These are phyloP conservation scores for Ectropis crepuscularia DNA, from an alignment of 2,888 invertebrate species.

Conservation along the genomic window DNA sequence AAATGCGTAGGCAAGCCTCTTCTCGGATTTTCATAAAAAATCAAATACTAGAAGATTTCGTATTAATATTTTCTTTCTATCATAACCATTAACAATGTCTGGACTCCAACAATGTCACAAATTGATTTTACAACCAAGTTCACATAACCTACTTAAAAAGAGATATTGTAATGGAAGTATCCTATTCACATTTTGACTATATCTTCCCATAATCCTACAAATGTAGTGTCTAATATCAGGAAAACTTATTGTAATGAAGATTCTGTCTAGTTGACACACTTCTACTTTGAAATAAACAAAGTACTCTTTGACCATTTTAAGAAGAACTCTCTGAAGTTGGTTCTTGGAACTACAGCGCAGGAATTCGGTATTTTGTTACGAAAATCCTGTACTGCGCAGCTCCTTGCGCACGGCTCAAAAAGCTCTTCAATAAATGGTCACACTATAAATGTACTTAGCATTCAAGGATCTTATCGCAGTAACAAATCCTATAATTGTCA, in stretches of 20 bases:
- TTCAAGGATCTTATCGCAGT: not conserved
- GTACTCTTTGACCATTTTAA: too few relatives aligned
- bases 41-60: too few relatives aligned
- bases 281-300: conserved; percentile 13
- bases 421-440: not conserved
- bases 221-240: not conserved
- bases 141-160: conserved; percentile 17
- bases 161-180: conserved; percentile 12
- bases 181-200: conserved; percentile 7
- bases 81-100: not conserved
- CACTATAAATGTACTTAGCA: not conserved
- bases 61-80: not conserved
- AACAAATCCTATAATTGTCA: not conserved
- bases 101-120: conserved; percentile 3
- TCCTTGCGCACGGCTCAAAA: too few relatives aligned
- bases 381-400: too few relatives aligned
- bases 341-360: too few relatives aligned
- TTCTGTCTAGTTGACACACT: conserved; percentile 24
- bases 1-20: too few relatives aligned
- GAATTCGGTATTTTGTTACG: too few relatives aligned
- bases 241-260: conserved; percentile 26
- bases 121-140: not conserved
- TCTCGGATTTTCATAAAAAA: too few relatives aligned
- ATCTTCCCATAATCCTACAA: conserved; percentile 22
- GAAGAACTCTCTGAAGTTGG: too few relatives aligned